Evolutionary conservation across 2,113 vertebrate species (phyloP).

Genomic region (Oxyruncus cristatus): DNA sequence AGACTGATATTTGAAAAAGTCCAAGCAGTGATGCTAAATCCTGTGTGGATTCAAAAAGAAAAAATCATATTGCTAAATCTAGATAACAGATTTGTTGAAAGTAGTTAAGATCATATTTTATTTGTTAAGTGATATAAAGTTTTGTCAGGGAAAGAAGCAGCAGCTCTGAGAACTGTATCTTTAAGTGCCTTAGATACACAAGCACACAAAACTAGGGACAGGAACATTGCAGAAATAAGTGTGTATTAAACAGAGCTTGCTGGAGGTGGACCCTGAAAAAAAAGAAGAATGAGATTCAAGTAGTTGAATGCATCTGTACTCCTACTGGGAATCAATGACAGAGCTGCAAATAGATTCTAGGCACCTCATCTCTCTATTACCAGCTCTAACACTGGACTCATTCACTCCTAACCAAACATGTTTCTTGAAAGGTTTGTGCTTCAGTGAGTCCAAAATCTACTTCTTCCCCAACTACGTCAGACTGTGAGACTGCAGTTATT

Average conservation of each 20-base stretch:
- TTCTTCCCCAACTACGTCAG: not conserved
- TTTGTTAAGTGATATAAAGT: not conserved
- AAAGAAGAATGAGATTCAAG: constrained; percentile 9
- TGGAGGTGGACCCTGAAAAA: not conserved
- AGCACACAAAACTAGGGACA: not conserved
- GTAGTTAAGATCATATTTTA: not conserved
- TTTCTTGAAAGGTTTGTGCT: constrained; percentile 8
- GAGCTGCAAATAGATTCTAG: constrained; percentile 18
- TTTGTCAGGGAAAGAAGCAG: not conserved
- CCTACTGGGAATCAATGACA: constrained; percentile 8
- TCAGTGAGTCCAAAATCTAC: not conserved
- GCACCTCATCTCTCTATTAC: not conserved
- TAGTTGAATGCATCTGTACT: constrained; percentile 18
- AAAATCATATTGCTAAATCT: not conserved
- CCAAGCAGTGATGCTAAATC: not conserved
- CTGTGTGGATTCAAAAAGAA: not conserved
- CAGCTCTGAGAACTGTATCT: not conserved
- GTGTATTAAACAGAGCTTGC: constrained; percentile 23
- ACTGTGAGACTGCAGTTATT: not conserved
- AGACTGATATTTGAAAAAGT: not conserved
- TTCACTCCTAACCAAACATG: not conserved
- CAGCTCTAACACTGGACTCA: not conserved
- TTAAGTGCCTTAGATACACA: not conserved
- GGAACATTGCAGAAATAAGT: not conserved
- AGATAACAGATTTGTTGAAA: not conserved